A percentile compares a stretch with the other conserved stretches of the same genome.
These are phyloP conservation scores for Drosophila vallismaia DNA, from an alignment of 2,888 invertebrate species.

Conservation along the genomic window DNA sequence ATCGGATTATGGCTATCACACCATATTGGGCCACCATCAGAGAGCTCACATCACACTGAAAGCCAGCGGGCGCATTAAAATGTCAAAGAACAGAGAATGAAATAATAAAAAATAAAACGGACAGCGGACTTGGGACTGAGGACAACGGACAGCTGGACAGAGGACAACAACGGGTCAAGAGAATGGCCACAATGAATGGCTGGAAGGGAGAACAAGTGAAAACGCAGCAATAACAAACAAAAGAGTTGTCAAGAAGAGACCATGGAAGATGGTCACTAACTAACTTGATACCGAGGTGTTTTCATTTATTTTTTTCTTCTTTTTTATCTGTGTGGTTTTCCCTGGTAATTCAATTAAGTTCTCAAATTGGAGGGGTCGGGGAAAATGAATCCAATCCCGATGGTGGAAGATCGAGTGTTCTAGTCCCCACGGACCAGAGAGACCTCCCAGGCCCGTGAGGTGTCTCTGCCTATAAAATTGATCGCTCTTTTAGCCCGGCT, in stretches of 20 bases:
- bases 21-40: conserved; percentile 74
- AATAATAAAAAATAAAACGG: conserved; percentile 43
- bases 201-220: conserved; percentile 53
- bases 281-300: conserved; percentile 42
- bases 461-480: conserved; percentile 62
- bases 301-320: conserved; percentile 51
- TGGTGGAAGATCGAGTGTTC: neutral
- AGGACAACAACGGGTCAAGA: conserved; percentile 15
- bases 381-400: neutral
- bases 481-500: conserved; percentile 69
- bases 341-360: conserved; percentile 75
- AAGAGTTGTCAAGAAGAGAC: conserved; percentile 59
- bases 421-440: neutral
- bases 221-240: conserved; percentile 68
- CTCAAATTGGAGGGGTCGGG: conserved; percentile 49
- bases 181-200: conserved; percentile 13
- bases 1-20: conserved; percentile 78
- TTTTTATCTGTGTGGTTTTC: conserved; percentile 22
- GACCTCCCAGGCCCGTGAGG: conserved; percentile 52
- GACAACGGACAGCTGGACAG: conserved; percentile 16
- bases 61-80: conserved; percentile 78
- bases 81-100: conserved; percentile 63
- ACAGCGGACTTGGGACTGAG: conserved; percentile 32
- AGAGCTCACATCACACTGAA: conserved; percentile 57
- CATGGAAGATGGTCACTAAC: conserved; percentile 38